These are phyloP conservation scores for Aphaenogaster rudis DNA, from an alignment of 1,140 invertebrate genomes.

Conservation along the genomic window DNA sequence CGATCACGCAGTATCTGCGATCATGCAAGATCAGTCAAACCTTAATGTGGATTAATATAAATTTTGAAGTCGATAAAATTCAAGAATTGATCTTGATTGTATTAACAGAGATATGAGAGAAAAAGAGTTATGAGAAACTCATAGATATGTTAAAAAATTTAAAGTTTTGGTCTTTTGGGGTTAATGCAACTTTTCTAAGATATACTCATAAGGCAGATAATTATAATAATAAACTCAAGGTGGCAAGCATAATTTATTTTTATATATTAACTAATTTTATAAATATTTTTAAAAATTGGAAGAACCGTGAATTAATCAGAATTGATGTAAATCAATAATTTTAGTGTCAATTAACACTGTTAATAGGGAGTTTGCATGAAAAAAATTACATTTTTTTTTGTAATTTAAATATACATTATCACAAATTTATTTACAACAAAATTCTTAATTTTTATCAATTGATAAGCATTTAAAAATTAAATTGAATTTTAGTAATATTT, in stretches of 20 bases:
- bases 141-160: background rate
- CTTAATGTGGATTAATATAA: background rate
- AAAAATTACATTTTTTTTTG: too few species aligned
- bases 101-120: background rate
- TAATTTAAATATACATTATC: too few species aligned
- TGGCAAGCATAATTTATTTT: background rate
- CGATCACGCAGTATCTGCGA: background rate
- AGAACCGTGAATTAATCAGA: background rate
- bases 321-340: background rate
- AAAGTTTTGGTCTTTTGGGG: background rate
- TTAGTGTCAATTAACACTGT: background rate
- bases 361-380: too few species aligned
- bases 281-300: background rate
- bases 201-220: background rate
- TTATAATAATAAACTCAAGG: background rate
- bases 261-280: background rate
- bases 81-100: background rate
- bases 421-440: too few species aligned
- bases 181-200: background rate
- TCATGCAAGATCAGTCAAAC: background rate
- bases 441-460: too few species aligned
- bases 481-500: too few species aligned
- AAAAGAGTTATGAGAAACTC: background rate
- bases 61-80: constrained; percentile 6
- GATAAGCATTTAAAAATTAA: too few species aligned